These are phyloP conservation scores for Nesidiocoris tenuis DNA, from an alignment of 2,888 invertebrate species.

Conservation along the genomic window DNA sequence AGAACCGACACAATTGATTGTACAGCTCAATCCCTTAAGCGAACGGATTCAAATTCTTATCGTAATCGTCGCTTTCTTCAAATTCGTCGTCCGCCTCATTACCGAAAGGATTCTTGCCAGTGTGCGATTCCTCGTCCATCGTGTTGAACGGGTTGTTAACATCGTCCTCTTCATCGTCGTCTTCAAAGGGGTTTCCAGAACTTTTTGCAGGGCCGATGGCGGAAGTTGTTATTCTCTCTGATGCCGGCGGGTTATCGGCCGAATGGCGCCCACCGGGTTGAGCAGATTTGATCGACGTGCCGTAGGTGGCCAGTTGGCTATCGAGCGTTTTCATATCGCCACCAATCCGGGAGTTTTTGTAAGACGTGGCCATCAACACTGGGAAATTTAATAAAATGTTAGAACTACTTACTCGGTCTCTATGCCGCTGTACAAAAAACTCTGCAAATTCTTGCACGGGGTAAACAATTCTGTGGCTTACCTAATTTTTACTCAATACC, in stretches of 20 bases:
- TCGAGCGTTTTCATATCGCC: too few species aligned
- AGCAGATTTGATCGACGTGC: background rate
- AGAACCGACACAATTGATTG: too few species aligned
- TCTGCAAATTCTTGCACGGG: too few species aligned
- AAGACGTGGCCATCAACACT: background rate
- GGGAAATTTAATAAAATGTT: too few species aligned
- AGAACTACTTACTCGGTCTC: conserved; percentile 10
- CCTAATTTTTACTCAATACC: too few species aligned
- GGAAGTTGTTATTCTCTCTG: conserved; percentile 56
- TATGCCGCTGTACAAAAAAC: too few species aligned
- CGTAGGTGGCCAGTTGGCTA: conserved; percentile 8
- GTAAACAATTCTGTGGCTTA: too few species aligned
- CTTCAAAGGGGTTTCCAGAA: conserved; percentile 27
- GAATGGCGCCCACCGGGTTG: too few species aligned
- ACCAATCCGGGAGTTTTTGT: too few species aligned
- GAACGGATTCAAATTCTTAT: conserved; percentile 75
- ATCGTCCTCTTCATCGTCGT: conserved; percentile 49
- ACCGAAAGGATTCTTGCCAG: conserved; percentile 54
- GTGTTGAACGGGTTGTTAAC: conserved; percentile 65
- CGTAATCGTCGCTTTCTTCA: conserved; percentile 63
- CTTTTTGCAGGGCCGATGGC: conserved; percentile 60
- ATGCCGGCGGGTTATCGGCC: too few species aligned
- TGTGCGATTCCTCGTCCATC: conserved; percentile 49
- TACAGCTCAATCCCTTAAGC: too few species aligned
- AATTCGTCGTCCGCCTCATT: conserved; percentile 53